These are phyloP conservation scores for Fukomys damarensis DNA, from an alignment of 2,113 vertebrate genomes.

Conservation along the genomic window DNA sequence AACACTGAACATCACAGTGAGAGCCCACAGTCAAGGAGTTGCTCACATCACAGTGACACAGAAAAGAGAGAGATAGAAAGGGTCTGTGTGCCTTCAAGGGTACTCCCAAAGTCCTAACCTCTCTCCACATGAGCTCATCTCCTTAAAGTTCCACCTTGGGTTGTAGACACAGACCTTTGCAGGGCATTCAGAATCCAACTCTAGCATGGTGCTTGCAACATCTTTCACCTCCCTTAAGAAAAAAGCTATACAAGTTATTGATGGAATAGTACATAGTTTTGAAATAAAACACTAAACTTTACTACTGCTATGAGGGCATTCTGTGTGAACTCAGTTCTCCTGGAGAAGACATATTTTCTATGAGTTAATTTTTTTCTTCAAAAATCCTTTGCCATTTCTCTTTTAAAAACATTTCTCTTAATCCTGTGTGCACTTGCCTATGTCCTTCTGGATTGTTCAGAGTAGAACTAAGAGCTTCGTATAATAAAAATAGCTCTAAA, in stretches of 20 bases:
- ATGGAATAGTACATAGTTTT: background rate
- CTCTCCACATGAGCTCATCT: background rate
- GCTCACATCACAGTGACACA: background rate
- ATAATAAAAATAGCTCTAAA: background rate
- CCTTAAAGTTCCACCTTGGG: background rate
- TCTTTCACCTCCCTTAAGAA: background rate
- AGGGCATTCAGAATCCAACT: background rate
- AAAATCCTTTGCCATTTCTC: background rate
- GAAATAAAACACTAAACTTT: background rate
- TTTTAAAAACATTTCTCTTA: background rate
- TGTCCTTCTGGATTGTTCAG: background rate
- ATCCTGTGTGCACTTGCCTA: background rate
- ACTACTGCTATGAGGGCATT: background rate
- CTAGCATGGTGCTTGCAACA: background rate
- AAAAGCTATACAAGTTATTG: background rate
- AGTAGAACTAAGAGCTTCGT: background rate
- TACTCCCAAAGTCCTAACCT: too few species aligned
- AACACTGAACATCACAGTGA: rapidly evolving
- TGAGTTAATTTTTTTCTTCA: background rate
- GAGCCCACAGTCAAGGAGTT: background rate
- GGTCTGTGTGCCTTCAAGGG: background rate
- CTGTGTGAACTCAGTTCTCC: background rate
- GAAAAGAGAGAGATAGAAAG: background rate
- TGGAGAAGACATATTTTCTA: background rate
- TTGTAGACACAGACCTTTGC: background rate